phyloP scores from a whole-genome alignment of 2,113 vertebrate genomes.

The Indicator indicator region DNA sequence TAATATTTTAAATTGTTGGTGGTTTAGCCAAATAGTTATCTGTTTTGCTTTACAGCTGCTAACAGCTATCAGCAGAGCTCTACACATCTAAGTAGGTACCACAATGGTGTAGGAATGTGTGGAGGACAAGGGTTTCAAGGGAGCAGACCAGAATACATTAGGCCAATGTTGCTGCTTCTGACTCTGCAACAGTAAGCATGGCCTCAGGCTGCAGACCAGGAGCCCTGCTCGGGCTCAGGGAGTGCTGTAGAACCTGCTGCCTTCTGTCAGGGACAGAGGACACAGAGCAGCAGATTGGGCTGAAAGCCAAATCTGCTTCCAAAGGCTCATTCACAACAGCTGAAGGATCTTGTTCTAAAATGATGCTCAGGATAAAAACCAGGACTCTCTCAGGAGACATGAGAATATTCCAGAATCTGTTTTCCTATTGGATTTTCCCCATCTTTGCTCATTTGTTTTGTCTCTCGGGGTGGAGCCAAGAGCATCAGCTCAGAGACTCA shows the following conservation, averaged over 20 bases:
- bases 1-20: not conserved
- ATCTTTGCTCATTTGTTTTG: slow-evolving; percentile 3
- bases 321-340: slow-evolving; percentile 13
- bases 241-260: not conserved
- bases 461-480: not conserved
- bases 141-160: not conserved
- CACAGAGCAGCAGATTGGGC: not conserved
- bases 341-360: slow-evolving; percentile 40
- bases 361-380: not conserved
- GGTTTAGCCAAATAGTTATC: not conserved
- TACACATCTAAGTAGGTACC: not conserved
- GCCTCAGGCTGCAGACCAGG: not conserved
- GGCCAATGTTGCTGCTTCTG: not conserved
- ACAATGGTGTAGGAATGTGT: not conserved
- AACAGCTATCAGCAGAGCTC: not conserved
- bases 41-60: not conserved
- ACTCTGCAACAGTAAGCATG: not conserved
- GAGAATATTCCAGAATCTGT: slow-evolving; percentile 22
- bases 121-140: not conserved
- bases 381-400: not conserved
- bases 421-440: not conserved
- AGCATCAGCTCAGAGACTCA: not conserved
- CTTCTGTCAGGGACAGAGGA: not conserved
- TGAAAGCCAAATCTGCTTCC: slow-evolving; percentile 5
- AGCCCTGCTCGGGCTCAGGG: not conserved